phyloP scores from a whole-genome alignment of 2,113 vertebrate species.

The Mustelus asterias region DNA sequence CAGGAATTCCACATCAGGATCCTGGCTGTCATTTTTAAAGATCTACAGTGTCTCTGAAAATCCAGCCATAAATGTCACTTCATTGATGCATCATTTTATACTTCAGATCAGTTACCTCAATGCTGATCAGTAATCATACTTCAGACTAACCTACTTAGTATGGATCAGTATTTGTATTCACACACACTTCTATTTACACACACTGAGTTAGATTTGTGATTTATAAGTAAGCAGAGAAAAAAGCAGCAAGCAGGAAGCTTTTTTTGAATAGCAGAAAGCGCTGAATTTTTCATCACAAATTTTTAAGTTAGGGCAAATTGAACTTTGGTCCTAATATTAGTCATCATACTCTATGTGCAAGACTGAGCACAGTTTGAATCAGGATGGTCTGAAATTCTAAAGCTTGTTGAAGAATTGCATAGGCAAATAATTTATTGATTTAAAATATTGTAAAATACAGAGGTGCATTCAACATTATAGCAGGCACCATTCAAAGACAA shows the following conservation, averaged over 20 bases:
- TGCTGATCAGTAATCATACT: background rate
- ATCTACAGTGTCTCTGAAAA: background rate
- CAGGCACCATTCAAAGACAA: slow-evolving; percentile 31
- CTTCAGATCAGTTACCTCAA: background rate
- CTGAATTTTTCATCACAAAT: background rate
- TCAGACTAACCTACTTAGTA: background rate
- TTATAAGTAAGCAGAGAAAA: background rate
- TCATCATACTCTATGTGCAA: slow-evolving; percentile 22
- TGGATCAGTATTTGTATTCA: background rate
- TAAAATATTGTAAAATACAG: background rate
- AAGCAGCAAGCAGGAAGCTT: background rate
- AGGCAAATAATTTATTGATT: background rate
- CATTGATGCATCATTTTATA: too few species aligned
- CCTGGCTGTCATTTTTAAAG: background rate
- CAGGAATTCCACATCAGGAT: background rate
- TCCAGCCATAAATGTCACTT: background rate
- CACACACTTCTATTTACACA: background rate
- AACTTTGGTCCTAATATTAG: background rate
- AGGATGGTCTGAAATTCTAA: background rate
- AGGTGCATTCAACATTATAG: background rate
- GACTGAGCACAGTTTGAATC: background rate
- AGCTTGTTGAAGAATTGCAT: background rate
- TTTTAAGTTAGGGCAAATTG: background rate
- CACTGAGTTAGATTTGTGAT: background rate
- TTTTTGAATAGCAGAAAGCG: background rate